Evolutionary conservation across 2,888 invertebrate species (phyloP).

Genomic region (Lutraria lutraria): DNA sequence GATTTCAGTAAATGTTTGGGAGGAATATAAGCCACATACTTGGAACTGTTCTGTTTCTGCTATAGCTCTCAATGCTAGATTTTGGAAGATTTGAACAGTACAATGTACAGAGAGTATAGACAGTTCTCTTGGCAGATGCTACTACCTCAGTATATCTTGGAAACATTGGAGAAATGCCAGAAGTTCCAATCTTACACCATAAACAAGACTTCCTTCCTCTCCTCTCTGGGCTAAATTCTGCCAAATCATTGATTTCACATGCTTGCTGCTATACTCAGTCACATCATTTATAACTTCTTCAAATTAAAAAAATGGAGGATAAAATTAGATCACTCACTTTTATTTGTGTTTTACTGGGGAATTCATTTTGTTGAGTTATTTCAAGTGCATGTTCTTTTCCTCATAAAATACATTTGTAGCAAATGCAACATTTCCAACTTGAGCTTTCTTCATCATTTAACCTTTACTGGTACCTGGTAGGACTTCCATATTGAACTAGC

Average conservation of each 20-base stretch:
- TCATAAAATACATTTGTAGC: no score
- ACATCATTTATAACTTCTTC: conserved; percentile 5
- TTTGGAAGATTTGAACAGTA: background rate
- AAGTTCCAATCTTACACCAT: conserved; percentile 38
- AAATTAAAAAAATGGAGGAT: conserved; percentile 17
- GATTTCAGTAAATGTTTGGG: conserved; percentile 40
- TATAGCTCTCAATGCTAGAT: background rate
- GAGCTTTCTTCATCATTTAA: no score
- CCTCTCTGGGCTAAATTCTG: conserved; percentile 22
- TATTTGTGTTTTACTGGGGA: background rate
- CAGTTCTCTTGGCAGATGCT: conserved; percentile 47
- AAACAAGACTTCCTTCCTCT: conserved; percentile 28
- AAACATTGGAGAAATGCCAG: conserved; percentile 43
- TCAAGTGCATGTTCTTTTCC: no score
- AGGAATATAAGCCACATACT: conserved; percentile 14
- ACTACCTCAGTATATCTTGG: conserved; percentile 36
- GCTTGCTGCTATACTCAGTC: background rate
- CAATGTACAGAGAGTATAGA: conserved; percentile 1
- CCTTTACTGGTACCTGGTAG: no score
- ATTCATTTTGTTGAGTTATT: no score
- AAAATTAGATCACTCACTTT: conserved; percentile 1
- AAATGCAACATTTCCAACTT: no score
- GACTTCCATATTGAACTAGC: no score
- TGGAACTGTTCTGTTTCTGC: conserved; percentile 1
- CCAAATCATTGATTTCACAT: conserved; percentile 42